A percentile compares a stretch with the other conserved stretches of the same genome.
These are phyloP conservation scores for Heteromurus nitidus DNA, from an alignment of 2,888 invertebrate species.

Conservation along the genomic window DNA sequence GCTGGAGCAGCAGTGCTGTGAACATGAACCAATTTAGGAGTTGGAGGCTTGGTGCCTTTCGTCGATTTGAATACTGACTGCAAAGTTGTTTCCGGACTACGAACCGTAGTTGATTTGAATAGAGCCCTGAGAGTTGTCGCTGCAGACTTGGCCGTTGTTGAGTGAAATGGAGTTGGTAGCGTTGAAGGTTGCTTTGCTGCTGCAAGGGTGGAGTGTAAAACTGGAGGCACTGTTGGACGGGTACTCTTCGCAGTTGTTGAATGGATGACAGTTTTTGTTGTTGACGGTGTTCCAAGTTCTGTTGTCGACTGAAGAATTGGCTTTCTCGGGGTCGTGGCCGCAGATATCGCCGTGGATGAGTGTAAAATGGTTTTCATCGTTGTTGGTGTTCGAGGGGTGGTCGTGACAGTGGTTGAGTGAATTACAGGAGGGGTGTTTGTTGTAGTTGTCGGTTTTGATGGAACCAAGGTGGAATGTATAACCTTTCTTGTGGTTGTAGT, in stretches of 20 bases:
- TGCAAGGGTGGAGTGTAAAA: conserved; percentile 7
- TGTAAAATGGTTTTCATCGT: background rate
- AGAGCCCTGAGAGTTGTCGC: background rate
- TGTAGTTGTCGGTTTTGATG: background rate
- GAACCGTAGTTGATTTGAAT: background rate
- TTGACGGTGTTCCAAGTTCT: too few relatives aligned
- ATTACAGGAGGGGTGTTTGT: background rate
- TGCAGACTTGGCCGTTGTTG: background rate
- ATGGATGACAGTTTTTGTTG: background rate
- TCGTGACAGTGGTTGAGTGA: background rate
- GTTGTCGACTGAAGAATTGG: too few relatives aligned
- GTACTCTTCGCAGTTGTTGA: background rate
- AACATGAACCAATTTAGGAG: background rate
- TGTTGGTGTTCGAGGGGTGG: background rate
- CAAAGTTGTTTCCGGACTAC: too few relatives aligned
- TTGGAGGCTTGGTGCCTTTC: background rate
- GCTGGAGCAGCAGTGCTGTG: background rate
- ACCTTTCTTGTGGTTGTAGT: background rate
- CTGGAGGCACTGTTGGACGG: background rate
- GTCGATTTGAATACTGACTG: too few relatives aligned
- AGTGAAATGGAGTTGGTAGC: background rate
- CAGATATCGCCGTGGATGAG: background rate
- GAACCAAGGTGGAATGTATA: background rate
- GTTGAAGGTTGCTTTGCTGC: background rate
- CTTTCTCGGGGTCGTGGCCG: background rate